phyloP scores from a whole-genome alignment of 2,888 invertebrate species.

The Scaptomyza parva region DNA sequence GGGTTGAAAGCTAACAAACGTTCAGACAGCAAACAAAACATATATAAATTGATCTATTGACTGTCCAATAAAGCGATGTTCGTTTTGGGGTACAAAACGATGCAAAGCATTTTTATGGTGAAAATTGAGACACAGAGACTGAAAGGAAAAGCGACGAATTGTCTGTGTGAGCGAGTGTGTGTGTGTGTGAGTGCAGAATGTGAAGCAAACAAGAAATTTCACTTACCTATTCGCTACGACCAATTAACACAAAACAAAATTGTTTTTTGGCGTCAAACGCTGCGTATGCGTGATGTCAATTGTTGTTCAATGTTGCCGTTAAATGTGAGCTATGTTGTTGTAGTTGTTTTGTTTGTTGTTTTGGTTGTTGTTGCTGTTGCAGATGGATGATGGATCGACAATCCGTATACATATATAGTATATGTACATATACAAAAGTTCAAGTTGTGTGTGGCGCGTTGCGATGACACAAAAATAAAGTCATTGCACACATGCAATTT shows the following conservation, averaged over 20 bases:
- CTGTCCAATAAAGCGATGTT: slow-evolving; percentile 1
- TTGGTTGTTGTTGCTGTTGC: slow-evolving; percentile 2
- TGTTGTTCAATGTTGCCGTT: slow-evolving; percentile 27
- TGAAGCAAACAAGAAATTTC: slow-evolving; percentile 36
- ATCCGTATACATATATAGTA: slow-evolving; percentile 17
- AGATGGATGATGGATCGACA: slow-evolving; percentile 28
- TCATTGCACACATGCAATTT: slow-evolving; percentile 43
- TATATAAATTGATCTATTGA: background rate
- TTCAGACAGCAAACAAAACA: background rate
- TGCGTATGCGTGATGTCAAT: slow-evolving; percentile 56
- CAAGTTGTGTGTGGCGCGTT: slow-evolving; percentile 19
- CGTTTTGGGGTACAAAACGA: background rate
- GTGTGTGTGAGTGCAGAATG: slow-evolving; percentile 16
- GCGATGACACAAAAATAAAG: slow-evolving; percentile 50
- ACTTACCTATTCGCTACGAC: slow-evolving; percentile 46
- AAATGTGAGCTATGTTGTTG: slow-evolving; percentile 12
- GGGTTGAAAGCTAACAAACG: background rate
- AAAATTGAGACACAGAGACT: slow-evolving; percentile 14
- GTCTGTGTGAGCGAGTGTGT: background rate
- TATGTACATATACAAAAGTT: too few species aligned
- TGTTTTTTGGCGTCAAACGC: slow-evolving; percentile 31
- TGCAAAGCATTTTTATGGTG: slow-evolving; percentile 15
- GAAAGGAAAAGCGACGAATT: slow-evolving; percentile 22
- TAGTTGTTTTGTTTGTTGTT: slow-evolving; percentile 14
- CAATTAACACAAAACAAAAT: slow-evolving; percentile 57